Evolutionary conservation across 2,888 invertebrate genomes (phyloP).

Genomic region (Stictocephala bisonia): DNA sequence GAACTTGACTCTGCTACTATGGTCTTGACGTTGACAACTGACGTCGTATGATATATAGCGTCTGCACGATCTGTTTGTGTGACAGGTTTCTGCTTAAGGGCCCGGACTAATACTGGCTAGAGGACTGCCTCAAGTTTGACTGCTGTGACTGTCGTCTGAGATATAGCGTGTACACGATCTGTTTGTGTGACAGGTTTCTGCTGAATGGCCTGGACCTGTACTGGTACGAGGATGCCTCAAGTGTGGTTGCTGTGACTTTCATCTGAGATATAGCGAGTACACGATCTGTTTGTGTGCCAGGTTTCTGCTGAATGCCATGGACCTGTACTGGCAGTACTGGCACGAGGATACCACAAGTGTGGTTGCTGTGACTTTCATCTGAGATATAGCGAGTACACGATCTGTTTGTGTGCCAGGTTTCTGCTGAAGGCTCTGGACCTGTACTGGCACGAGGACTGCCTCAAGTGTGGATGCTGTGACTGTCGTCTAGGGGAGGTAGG

Average conservation of each 20-base stretch:
- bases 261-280: slow-evolving; percentile 94
- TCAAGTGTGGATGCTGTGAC: slow-evolving; percentile 93
- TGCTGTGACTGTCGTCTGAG: too few relatives aligned
- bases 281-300: slow-evolving; percentile 58
- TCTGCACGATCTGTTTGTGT: too few relatives aligned
- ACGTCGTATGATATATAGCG: too few relatives aligned
- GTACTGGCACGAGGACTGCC: slow-evolving; percentile 90
- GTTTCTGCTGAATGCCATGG: slow-evolving; percentile 83
- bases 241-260: slow-evolving; percentile 90
- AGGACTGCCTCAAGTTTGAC: slow-evolving; percentile 88
- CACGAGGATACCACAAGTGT: slow-evolving; percentile 88
- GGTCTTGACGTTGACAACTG: too few relatives aligned
- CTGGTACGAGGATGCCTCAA: slow-evolving; percentile 92
- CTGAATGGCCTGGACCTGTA: slow-evolving; percentile 87
- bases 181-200: too few relatives aligned
- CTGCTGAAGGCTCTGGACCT: slow-evolving; percentile 88
- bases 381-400: slow-evolving; percentile 83
- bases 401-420: slow-evolving; percentile 62
- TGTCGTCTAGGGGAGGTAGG: slow-evolving; percentile 94
- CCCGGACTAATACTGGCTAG: slow-evolving; percentile 91
- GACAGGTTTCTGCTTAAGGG: slow-evolving; percentile 80
- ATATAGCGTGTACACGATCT: too few relatives aligned
- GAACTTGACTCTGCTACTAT: too few relatives aligned
- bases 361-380: slow-evolving; percentile 93
- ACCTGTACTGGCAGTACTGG: slow-evolving; percentile 95